These are phyloP conservation scores for Cydia amplana DNA, from an alignment of 1,140 invertebrate genomes.

Conservation along the genomic window DNA sequence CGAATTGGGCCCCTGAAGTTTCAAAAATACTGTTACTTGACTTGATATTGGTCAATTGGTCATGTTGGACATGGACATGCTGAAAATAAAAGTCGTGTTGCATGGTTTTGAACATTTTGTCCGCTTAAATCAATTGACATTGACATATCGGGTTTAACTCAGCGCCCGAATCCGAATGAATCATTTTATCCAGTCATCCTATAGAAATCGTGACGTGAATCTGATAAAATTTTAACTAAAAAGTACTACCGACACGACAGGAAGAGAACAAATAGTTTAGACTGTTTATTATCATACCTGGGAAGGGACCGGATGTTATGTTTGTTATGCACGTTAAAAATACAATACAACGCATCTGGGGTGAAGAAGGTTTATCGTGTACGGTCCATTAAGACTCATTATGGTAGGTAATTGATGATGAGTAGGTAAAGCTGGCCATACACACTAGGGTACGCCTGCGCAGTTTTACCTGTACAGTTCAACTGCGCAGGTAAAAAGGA, in stretches of 20 bases:
- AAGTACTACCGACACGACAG: constrained; percentile 30
- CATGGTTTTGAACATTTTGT: neutral
- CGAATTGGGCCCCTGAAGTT: neutral
- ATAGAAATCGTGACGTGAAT: constrained; percentile 23
- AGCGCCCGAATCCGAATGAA: constrained; percentile 13
- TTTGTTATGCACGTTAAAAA: constrained; percentile 47
- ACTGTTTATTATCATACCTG: constrained; percentile 46
- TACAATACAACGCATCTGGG: constrained; percentile 41
- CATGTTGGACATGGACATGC: neutral
- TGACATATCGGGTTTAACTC: neutral
- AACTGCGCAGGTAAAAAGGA: no score
- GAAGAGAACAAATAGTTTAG: constrained; percentile 29
- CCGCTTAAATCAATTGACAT: neutral
- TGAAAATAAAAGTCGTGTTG: neutral
- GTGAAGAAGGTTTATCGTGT: neutral
- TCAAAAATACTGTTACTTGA: neutral
- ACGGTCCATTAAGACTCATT: neutral
- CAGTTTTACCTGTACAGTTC: no score
- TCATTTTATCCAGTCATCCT: constrained; percentile 11
- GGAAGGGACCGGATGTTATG: constrained; percentile 41
- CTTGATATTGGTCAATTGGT: no score
- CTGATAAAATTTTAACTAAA: neutral
- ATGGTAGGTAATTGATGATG: neutral
- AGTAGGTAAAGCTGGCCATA: no score
- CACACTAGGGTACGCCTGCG: no score